phyloP scores from a whole-genome alignment of 2,888 invertebrate genomes.

The Drosophila eohydei region DNA sequence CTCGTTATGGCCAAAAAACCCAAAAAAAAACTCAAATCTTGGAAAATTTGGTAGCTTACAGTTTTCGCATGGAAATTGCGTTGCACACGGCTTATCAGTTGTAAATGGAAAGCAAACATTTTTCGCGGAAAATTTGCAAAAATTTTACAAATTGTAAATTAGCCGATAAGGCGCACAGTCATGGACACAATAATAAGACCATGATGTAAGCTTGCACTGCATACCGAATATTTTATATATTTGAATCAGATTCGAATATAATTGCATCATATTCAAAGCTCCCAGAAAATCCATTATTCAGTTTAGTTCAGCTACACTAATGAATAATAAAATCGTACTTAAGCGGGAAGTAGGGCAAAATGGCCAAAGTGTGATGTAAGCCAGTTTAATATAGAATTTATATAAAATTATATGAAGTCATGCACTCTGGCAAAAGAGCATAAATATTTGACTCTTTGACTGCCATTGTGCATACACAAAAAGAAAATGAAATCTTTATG shows the following conservation, averaged over 20 bases:
- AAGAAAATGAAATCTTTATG: no score
- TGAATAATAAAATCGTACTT: background rate
- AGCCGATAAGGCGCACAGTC: slow-evolving; percentile 43
- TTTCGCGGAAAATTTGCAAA: slow-evolving; percentile 6
- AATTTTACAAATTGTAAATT: slow-evolving; percentile 24
- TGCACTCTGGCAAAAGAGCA: no score
- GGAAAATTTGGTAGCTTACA: slow-evolving; percentile 5
- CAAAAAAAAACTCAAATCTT: slow-evolving; percentile 6
- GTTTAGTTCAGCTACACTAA: background rate
- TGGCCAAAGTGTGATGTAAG: background rate
- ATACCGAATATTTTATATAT: background rate
- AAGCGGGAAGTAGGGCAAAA: background rate
- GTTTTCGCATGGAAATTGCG: slow-evolving; percentile 18
- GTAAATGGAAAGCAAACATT: slow-evolving; percentile 23
- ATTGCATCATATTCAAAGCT: background rate
- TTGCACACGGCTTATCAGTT: slow-evolving; percentile 36
- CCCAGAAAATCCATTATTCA: background rate
- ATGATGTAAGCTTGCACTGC: background rate
- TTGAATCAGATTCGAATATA: background rate
- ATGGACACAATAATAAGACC: slow-evolving; percentile 5
- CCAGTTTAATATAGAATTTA: background rate
- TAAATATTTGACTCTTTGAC: no score
- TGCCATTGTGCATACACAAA: no score
- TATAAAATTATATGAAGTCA: no score
- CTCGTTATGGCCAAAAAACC: slow-evolving; percentile 42